Conservation (phyloP, 2,888 invertebrate genomes). For the Phyllotreta striolata region DNA sequence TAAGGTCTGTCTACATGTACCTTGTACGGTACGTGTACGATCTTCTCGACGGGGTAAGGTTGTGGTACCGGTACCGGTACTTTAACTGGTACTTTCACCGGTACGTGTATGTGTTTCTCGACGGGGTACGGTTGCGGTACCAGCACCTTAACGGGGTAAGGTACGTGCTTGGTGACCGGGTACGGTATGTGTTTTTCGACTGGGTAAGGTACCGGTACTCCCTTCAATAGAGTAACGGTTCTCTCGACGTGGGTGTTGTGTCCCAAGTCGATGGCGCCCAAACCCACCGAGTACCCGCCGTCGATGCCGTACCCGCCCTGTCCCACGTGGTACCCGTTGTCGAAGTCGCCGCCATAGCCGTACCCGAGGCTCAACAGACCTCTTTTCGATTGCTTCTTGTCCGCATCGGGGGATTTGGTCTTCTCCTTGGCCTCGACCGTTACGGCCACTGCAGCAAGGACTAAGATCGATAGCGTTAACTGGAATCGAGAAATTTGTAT, state of each 20-base stretch:
- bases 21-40: slow-evolving; percentile 73
- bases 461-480: slow-evolving; percentile 78
- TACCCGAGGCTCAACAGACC: slow-evolving; percentile 82
- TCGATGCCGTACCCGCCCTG: slow-evolving; percentile 63
- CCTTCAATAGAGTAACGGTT: slow-evolving; percentile 73
- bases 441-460: slow-evolving; percentile 73
- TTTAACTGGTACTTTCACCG: slow-evolving; percentile 80
- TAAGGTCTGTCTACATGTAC: slow-evolving; percentile 80
- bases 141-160: slow-evolving; percentile 69
- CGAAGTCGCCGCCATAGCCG: slow-evolving; percentile 80
- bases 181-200: slow-evolving; percentile 71
- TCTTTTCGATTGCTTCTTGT: slow-evolving; percentile 84
- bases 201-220: slow-evolving; percentile 70
- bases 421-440: slow-evolving; percentile 71
- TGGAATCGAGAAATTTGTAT: slow-evolving; percentile 54
- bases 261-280: slow-evolving; percentile 48
- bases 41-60: slow-evolving; percentile 82
- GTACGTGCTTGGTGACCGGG: slow-evolving; percentile 73
- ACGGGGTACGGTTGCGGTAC: slow-evolving; percentile 75
- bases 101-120: slow-evolving; percentile 75
- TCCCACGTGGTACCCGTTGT: slow-evolving; percentile 74
- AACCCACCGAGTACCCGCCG: slow-evolving; percentile 45
- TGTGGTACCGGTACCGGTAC: slow-evolving; percentile 80
- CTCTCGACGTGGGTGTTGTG: slow-evolving; percentile 67
- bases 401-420: slow-evolving; percentile 64